Percentiles rank a stretch among this genome's conserved stretches.
These are phyloP conservation scores for Rhopalosiphum maidis DNA, from an alignment of 1,140 invertebrate genomes.

Conservation along the genomic window DNA sequence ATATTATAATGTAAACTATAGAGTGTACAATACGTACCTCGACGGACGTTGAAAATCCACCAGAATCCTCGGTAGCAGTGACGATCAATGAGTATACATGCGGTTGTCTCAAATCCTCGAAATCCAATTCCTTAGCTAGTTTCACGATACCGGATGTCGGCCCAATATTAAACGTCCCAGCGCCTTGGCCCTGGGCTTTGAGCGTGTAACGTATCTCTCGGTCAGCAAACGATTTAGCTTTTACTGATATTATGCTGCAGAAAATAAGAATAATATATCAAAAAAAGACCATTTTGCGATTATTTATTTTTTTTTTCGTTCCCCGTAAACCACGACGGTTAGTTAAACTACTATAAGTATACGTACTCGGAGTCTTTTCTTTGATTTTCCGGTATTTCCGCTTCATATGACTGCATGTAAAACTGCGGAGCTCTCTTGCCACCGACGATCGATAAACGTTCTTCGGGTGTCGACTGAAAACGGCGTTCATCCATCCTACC, in stretches of 20 bases:
- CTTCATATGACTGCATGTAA: conserved; percentile 90
- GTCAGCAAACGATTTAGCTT: conserved; percentile 95
- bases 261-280: conserved; percentile 53
- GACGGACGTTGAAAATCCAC: conserved; percentile 92
- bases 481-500: conserved; percentile 85
- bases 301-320: no score
- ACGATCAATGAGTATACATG: conserved; percentile 91
- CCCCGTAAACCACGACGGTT: background rate
- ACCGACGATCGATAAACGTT: conserved; percentile 89
- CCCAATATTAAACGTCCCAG: conserved; percentile 93
- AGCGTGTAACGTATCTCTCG: conserved; percentile 92
- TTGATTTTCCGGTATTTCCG: conserved; percentile 94
- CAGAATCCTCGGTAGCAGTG: conserved; percentile 93
- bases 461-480: conserved; percentile 90
- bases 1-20: no score
- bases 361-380: conserved; percentile 95
- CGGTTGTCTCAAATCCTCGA: conserved; percentile 90
- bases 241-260: conserved; percentile 91
- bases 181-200: conserved; percentile 91
- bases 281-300: no score
- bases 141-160: conserved; percentile 93
- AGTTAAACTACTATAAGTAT: background rate
- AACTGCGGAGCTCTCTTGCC: conserved; percentile 93
- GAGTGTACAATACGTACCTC: conserved; percentile 70
- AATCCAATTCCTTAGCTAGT: conserved; percentile 92